Evolutionary conservation across 2,113 vertebrate genomes (phyloP), one percentile per base, ranked within the genome.

Genomic region (Falcunculus frontatus): DNA sequence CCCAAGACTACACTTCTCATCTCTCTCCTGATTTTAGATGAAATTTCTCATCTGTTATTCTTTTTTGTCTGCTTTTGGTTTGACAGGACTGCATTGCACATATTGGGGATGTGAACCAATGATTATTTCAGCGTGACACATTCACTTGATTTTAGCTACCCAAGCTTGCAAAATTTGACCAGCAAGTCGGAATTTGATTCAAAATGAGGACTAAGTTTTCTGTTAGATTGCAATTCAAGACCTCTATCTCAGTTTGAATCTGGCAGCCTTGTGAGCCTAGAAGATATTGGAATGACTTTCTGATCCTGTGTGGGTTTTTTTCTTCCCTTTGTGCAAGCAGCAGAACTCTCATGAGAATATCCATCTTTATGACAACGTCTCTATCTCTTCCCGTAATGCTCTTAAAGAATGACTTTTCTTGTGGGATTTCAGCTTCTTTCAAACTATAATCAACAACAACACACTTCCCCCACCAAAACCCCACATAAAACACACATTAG

Each of bases 321-420:
- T 5, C 17, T 74, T 46, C 33, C 18, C 30, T 75, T 84, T 37
- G 35, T 37, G 32, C 30, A 55, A 55, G 65, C 14, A 67, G 52
- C 63, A 93, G 29, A 25, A 77, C 25, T 75, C 90, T 64, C 87
- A 52, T 13, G 87, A 85, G 62, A 65, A 68, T 89, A 82, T 78
- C 49, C 21, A 52, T 93, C 57, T 94, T 95, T 75, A 79, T 94
- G 87, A 93, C 87, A 94, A 78, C 6, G 16, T 42, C 37, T 93
- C 72, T 77, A 37, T 80, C 53, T 92, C 74, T 62, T 83, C 55
- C 59, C 70, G n/a, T 19, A 72, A 73, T 0, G 0, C 14, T 49
- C 25, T 41, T n/a, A 69, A 92, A 88, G 10, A 92, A 80, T 3
- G 0, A 4, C 26, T 83, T 87, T 80, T 55, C 63, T 65, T 55